Evolutionary conservation across 1,140 invertebrate genomes (phyloP), one percentile per base, ranked within the genome.

Genomic region (Orius laevigatus): DNA sequence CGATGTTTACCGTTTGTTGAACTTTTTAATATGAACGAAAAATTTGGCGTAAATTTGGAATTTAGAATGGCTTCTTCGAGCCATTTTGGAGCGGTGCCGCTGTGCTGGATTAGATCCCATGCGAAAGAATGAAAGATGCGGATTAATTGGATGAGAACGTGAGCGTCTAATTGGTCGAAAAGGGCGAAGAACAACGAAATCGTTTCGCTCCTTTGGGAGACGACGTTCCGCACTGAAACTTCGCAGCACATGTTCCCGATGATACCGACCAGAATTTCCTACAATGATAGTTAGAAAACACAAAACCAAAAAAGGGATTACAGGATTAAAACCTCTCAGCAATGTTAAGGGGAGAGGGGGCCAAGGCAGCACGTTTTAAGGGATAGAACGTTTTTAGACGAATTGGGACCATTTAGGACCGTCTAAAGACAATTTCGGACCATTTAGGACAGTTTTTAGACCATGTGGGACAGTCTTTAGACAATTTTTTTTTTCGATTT

Each of bases 221-320:
- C 52, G 6, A 54, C 48, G 19, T 63, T 52, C 4, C 75, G 61
- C 3, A 70, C 59, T 55, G 68, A 58, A 50, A 66, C 58, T 15
- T 72, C 61, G 52, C 74, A 76, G 54, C 76, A 76, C 66, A 84
- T 73, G 59, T 85, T 84, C 1, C 72, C 78, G 49, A 81, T 64
- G 40, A 83, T 77, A 8, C 81, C 81, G 15, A 83, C 64, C 2
- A 83, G 56, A 49, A 82, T 80, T 69, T 85, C 81, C 60, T 70
- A 62, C n/a, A n/a, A n/a, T n/a, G n/a, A n/a, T n/a, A n/a, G n/a
- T n/a, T n/a, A n/a, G 46, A 41, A 15, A 50, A 48, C 46, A 38
- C 48, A 36, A 14, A 5, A 51, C 35, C 19, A 38, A 15, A 8
- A 34, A 11, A 49, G 52, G 38, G 4, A 12, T 45, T 33, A 49